phyloP scores from a whole-genome alignment of 1,140 invertebrate species.

The Limonius californicus region DNA sequence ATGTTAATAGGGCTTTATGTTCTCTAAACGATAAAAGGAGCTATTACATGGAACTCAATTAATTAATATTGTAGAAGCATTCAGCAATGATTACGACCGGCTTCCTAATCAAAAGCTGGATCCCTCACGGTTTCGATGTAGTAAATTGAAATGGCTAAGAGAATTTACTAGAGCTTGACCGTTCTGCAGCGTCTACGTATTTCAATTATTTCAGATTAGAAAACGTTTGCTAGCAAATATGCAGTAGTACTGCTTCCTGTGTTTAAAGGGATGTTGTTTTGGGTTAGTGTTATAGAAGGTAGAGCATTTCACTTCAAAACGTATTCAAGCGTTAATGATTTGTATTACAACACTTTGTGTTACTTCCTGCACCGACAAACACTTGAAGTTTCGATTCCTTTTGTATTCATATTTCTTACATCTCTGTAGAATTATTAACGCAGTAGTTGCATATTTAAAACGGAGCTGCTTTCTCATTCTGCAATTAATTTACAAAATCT shows the following conservation, averaged over 20 bases:
- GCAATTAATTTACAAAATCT: too few relatives aligned
- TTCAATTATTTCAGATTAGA: constrained; percentile 10
- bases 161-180: constrained; percentile 15
- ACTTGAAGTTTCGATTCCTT: too few relatives aligned
- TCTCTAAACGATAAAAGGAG: constrained; percentile 12
- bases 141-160: constrained; percentile 17
- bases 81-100: constrained; percentile 16
- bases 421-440: too few relatives aligned
- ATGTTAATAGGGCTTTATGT: constrained; percentile 14
- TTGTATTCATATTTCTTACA: too few relatives aligned
- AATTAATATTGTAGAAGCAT: constrained; percentile 18
- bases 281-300: neutral
- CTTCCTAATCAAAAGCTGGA: constrained; percentile 17
- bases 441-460: too few relatives aligned
- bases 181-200: neutral
- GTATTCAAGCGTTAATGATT: neutral
- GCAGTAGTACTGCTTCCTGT: neutral
- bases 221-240: neutral
- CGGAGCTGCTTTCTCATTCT: too few relatives aligned
- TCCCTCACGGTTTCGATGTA: constrained; percentile 3
- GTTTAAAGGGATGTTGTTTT: neutral
- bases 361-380: too few relatives aligned
- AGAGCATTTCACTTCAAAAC: neutral
- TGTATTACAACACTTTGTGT: neutral
- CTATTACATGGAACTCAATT: constrained; percentile 17